Evolutionary conservation across 2,888 invertebrate species (phyloP).

Genomic region (Eilema caniola): DNA sequence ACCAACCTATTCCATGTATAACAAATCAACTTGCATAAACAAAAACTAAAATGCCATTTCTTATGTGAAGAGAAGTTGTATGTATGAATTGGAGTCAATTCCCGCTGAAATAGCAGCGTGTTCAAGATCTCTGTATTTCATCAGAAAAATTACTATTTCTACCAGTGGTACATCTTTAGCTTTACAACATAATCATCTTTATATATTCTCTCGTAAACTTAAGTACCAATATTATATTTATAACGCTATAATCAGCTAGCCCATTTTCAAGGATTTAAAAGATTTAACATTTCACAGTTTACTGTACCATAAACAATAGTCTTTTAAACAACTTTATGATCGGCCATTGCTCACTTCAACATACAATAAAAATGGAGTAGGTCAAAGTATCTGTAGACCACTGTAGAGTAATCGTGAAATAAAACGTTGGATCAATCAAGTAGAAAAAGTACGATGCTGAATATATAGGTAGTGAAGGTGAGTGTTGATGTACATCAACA

Average conservation of each 20-base stretch:
- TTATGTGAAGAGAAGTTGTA: too few species aligned
- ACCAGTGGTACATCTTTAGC: background rate
- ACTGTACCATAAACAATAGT: background rate
- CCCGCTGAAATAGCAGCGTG: too few species aligned
- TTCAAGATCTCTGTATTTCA: background rate
- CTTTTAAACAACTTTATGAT: background rate
- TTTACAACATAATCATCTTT: background rate
- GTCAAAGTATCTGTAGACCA: background rate
- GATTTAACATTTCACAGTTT: background rate
- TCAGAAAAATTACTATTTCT: background rate
- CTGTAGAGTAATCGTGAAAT: background rate
- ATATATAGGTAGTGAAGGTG: too few species aligned
- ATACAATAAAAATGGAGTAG: conserved; percentile 5
- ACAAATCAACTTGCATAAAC: too few species aligned
- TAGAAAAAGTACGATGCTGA: background rate
- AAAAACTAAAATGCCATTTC: too few species aligned
- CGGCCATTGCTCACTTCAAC: background rate
- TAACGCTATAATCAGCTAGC: background rate
- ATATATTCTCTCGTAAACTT: background rate
- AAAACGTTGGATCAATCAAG: background rate
- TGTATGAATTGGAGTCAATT: too few species aligned
- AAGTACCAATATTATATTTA: conserved; percentile 2
- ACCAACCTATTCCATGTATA: too few species aligned
- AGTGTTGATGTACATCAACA: too few species aligned
- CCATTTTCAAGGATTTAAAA: conserved; percentile 1